Conservation (phyloP, 1,140 invertebrate species). For the Anthonomus grandis region DNA sequence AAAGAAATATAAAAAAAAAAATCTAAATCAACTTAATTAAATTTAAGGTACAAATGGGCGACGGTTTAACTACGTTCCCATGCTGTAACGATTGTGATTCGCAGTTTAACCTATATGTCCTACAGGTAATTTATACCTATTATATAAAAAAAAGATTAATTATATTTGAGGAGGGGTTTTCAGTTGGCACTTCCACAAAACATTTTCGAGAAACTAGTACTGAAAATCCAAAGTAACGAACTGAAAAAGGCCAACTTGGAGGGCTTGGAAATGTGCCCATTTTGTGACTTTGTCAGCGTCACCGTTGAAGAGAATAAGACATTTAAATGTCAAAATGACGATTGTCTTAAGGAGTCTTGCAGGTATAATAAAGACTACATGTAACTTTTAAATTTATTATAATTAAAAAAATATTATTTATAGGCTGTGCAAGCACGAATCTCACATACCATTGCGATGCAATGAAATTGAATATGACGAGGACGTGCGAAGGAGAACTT, state of each 20-base stretch:
- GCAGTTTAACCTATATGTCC: constrained; percentile 50
- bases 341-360: constrained; percentile 65
- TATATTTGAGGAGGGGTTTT: constrained; percentile 35
- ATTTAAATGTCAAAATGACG: constrained; percentile 62
- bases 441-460: constrained; percentile 64
- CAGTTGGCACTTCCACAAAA: constrained; percentile 37
- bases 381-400: not conserved
- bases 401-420: too few relatives aligned
- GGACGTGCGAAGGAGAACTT: constrained; percentile 55
- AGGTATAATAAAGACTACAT: not conserved
- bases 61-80: constrained; percentile 17
- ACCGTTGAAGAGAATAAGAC: constrained; percentile 57
- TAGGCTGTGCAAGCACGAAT: constrained; percentile 56
- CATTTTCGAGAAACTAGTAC: constrained; percentile 55
- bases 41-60: constrained; percentile 39
- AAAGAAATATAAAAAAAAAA: too few relatives aligned
- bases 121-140: constrained; percentile 48
- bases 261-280: constrained; percentile 61
- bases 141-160: constrained; percentile 48
- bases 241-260: constrained; percentile 58
- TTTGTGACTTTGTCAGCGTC: constrained; percentile 62
- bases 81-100: constrained; percentile 44
- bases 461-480: constrained; percentile 60
- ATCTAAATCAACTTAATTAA: not conserved
- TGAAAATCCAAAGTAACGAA: constrained; percentile 58